These are phyloP conservation scores for Peromyscus attwateri DNA, from an alignment of 2,797 vertebrate species.

Conservation along the genomic window DNA sequence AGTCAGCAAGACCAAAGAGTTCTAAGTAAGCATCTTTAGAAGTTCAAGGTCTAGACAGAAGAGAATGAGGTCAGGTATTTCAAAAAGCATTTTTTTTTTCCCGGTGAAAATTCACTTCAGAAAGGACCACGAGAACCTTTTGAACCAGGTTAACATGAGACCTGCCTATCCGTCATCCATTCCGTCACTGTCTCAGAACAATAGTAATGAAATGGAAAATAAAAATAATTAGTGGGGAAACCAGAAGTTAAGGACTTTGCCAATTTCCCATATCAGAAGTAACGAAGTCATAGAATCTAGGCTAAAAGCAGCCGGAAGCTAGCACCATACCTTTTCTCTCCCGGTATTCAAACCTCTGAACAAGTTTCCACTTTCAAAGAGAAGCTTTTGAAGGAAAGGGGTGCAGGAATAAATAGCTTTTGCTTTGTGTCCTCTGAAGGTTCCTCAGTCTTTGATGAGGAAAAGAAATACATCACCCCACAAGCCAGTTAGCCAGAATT, in stretches of 20 bases:
- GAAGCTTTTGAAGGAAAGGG: slow-evolving; percentile 10
- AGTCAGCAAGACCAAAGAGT: not conserved
- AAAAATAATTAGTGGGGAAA: slow-evolving; percentile 66
- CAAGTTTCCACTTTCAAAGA: slow-evolving; percentile 51
- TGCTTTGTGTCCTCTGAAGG: not conserved
- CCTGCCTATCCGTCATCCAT: slow-evolving; percentile 67
- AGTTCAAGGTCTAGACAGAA: slow-evolving; percentile 49
- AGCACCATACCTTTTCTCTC: slow-evolving; percentile 54
- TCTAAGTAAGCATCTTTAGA: not conserved
- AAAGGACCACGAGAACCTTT: not conserved
- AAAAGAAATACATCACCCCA: not conserved
- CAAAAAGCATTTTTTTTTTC: not conserved
- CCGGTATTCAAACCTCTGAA: slow-evolving; percentile 11
- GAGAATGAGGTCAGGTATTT: slow-evolving; percentile 17
- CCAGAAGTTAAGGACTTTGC: slow-evolving; percentile 65
- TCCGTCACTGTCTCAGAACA: slow-evolving; percentile 46
- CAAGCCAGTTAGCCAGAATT: not conserved
- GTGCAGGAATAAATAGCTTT: slow-evolving; percentile 6
- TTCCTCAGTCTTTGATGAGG: not conserved
- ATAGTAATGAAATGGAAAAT: slow-evolving; percentile 68
- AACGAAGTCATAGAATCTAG: slow-evolving; percentile 71
- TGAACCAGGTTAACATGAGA: slow-evolving; percentile 55
- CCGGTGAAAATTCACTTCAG: slow-evolving; percentile 13
- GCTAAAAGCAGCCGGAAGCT: slow-evolving; percentile 68
- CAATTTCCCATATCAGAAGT: slow-evolving; percentile 69